Percentiles rank a stretch among this genome's conserved stretches.
Conservation (phyloP, 2,797 vertebrate species). For the Pipistrellus kuhlii region DNA sequence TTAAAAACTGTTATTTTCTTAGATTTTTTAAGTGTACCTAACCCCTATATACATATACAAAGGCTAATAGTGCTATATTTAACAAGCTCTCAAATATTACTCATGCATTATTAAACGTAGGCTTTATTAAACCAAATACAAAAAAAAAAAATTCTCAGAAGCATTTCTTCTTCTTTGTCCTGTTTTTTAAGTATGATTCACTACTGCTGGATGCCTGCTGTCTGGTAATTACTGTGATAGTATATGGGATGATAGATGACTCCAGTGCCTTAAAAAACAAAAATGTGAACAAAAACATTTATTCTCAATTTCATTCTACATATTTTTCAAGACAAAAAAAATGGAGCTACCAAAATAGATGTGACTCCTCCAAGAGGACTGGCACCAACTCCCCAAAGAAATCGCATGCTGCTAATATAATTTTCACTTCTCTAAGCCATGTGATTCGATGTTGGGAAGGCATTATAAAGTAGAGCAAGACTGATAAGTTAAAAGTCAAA, state of each 20-base stretch:
- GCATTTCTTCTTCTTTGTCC: not conserved
- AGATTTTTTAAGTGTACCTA: conserved; percentile 50
- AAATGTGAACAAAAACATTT: conserved; percentile 29
- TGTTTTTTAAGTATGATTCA: conserved; percentile 41
- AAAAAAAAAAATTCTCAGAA: conserved; percentile 32
- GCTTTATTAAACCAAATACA: conserved; percentile 53
- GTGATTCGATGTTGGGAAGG: not conserved
- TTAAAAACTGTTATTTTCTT: conserved; percentile 27
- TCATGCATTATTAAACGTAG: conserved; percentile 21
- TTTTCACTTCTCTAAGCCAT: not conserved
- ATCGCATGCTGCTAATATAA: not conserved
- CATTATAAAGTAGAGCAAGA: not conserved
- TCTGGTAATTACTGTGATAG: not conserved
- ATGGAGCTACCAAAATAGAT: not conserved
- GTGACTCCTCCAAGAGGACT: not conserved
- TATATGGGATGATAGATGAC: not conserved
- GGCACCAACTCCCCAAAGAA: not conserved
- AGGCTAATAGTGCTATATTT: not conserved
- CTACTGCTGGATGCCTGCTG: not conserved
- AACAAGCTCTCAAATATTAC: conserved; percentile 12
- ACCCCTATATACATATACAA: not conserved
- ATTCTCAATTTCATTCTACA: conserved; percentile 15
- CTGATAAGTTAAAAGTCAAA: not conserved
- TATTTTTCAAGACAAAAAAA: conserved; percentile 15
- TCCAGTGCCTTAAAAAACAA: not conserved